Conservation (phyloP, 2,113 vertebrate genomes). For the Amazona vittata region DNA sequence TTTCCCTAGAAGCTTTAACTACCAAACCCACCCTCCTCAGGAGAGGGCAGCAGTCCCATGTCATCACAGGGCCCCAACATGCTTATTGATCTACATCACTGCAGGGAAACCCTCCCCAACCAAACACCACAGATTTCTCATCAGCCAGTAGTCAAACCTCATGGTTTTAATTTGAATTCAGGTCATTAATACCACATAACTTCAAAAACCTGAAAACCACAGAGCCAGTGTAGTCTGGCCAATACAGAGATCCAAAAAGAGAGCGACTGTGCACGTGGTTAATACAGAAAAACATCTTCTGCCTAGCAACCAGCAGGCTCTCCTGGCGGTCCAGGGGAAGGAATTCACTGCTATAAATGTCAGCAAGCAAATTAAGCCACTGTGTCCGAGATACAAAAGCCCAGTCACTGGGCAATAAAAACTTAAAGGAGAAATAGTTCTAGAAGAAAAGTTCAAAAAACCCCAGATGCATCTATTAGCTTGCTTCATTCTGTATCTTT, state of each 20-base stretch:
- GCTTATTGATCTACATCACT: neutral
- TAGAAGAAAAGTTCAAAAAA: neutral
- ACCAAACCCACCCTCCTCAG: neutral
- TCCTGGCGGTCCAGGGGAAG: neutral
- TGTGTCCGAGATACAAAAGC: neutral
- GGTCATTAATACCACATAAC: constrained; percentile 1
- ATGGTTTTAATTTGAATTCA: neutral
- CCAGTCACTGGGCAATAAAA: neutral
- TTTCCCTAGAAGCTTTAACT: neutral
- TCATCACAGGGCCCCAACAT: neutral
- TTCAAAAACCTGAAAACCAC: neutral
- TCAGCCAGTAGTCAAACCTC: neutral
- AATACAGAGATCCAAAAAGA: neutral
- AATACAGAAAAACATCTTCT: constrained; percentile 40
- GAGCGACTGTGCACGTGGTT: neutral
- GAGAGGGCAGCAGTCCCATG: neutral
- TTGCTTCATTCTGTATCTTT: neutral
- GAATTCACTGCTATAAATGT: constrained; percentile 31
- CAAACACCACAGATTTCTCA: neutral
- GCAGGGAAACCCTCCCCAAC: neutral
- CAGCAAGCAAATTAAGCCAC: constrained; percentile 44
- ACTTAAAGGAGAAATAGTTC: neutral
- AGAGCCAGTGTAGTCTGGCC: neutral
- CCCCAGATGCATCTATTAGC: neutral
- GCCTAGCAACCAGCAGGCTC: constrained; percentile 49